These are phyloP conservation scores for Papilio gigon DNA, from an alignment of 2,888 invertebrate species.

Conservation along the genomic window DNA sequence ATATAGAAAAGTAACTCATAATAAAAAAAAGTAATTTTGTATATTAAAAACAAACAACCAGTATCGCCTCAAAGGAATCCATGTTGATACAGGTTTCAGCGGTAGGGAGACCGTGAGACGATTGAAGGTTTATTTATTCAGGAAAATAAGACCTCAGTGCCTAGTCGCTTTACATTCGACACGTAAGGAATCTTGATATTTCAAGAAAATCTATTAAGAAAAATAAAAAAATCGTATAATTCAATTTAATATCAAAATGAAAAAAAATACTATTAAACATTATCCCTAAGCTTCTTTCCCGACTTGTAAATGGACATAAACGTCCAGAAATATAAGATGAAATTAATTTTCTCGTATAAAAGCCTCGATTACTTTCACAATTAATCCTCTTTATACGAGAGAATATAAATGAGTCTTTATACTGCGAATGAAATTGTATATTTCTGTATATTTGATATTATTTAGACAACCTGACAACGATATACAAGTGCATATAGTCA, in stretches of 20 bases:
- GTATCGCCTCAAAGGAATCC: slow-evolving; percentile 4
- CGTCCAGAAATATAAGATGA: background rate
- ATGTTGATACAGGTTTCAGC: slow-evolving; percentile 29
- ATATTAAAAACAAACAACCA: slow-evolving; percentile 26
- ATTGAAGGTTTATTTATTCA: slow-evolving; percentile 27
- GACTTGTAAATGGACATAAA: background rate
- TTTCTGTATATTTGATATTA: slow-evolving; percentile 11
- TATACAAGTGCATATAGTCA: too few species aligned
- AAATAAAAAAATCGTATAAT: background rate
- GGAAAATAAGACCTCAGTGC: slow-evolving; percentile 4
- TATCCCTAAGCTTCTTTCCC: background rate
- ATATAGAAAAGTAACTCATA: slow-evolving; percentile 4
- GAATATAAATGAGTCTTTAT: background rate
- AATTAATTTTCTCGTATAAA: background rate
- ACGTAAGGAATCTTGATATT: background rate
- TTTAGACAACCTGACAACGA: slow-evolving; percentile 2
- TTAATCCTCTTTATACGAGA: background rate
- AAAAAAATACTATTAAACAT: background rate
- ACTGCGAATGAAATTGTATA: background rate
- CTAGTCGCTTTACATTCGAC: background rate
- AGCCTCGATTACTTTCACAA: slow-evolving; percentile 4
- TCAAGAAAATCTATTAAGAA: background rate
- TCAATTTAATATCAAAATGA: too few species aligned
- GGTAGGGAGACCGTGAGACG: slow-evolving; percentile 8
- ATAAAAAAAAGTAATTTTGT: background rate